Evolutionary conservation across 2,888 invertebrate genomes (phyloP).

Genomic region (Hemistola chrysoprasaria): DNA sequence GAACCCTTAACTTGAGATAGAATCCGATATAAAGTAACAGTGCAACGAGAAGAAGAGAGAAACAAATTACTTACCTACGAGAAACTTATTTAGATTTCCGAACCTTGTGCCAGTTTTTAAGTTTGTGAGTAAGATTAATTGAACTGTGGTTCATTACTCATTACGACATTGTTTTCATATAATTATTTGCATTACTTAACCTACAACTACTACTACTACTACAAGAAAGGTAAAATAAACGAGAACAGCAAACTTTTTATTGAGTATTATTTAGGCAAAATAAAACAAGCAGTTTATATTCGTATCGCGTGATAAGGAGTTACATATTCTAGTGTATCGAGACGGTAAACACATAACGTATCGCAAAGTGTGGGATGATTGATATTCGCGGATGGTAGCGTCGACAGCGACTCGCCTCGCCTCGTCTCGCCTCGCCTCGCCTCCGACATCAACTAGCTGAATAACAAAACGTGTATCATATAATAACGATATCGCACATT

Average conservation of each 20-base stretch:
- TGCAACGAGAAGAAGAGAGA: too few species aligned
- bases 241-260: too few species aligned
- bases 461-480: slow-evolving; percentile 41
- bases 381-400: slow-evolving; percentile 27
- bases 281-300: slow-evolving; percentile 1
- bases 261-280: too few species aligned
- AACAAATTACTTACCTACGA: slow-evolving; percentile 12
- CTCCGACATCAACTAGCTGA: slow-evolving; percentile 31
- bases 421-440: neutral
- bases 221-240: too few species aligned
- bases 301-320: slow-evolving; percentile 1
- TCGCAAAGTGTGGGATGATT: slow-evolving; percentile 26
- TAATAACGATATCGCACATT: slow-evolving; percentile 43
- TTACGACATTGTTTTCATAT: too few species aligned
- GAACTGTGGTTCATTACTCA: too few species aligned
- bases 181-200: too few species aligned
- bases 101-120: too few species aligned
- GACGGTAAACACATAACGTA: slow-evolving; percentile 11
- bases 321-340: neutral
- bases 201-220: too few species aligned
- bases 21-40: slow-evolving; percentile 4
- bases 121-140: too few species aligned
- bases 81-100: too few species aligned
- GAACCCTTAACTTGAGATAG: slow-evolving; percentile 7
- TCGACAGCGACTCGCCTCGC: slow-evolving; percentile 15